Percentiles rank a stretch among this genome's conserved stretches.
phyloP scores from a whole-genome alignment of 2,797 vertebrate species.

The Neoniphon sammara region DNA sequence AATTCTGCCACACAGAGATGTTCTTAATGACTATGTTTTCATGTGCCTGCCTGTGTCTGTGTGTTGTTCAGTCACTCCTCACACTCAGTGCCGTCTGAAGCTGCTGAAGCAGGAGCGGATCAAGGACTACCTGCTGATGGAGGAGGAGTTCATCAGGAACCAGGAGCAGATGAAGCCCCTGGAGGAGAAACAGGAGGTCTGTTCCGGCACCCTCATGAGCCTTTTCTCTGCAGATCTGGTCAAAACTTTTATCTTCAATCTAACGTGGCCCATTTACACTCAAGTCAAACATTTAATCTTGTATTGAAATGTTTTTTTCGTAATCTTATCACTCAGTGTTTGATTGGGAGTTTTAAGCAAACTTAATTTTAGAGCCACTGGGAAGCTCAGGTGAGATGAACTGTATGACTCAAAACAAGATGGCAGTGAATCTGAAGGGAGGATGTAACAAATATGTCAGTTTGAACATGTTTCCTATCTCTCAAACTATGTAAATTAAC shows the following conservation, averaged over 20 bases:
- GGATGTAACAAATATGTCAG: no score
- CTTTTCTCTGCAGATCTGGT: not conserved
- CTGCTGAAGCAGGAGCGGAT: slow-evolving; percentile 92
- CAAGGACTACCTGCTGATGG: slow-evolving; percentile 98
- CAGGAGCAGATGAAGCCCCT: slow-evolving; percentile 99
- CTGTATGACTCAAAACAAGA: no score
- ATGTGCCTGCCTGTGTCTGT: slow-evolving; percentile 2
- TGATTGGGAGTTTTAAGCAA: no score
- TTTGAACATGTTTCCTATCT: no score
- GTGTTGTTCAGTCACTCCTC: slow-evolving; percentile 89
- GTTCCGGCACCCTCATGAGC: not conserved
- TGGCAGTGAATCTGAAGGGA: no score
- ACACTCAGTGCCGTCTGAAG: slow-evolving; percentile 96
- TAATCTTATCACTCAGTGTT: no score
- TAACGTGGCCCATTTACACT: no score
- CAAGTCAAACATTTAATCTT: no score
- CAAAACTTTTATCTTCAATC: not conserved
- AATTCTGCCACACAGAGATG: not conserved
- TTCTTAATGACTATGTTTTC: not conserved
- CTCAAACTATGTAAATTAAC: no score
- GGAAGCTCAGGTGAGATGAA: no score
- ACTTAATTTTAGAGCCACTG: no score
- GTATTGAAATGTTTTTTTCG: no score
- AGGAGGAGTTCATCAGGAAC: slow-evolving; percentile 99
- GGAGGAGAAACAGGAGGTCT: slow-evolving; percentile 98